Percentiles rank a stretch among this genome's conserved stretches.
These are phyloP conservation scores for Microcebus jonahi DNA, from an alignment of 2,113 vertebrate genomes.

Conservation along the genomic window DNA sequence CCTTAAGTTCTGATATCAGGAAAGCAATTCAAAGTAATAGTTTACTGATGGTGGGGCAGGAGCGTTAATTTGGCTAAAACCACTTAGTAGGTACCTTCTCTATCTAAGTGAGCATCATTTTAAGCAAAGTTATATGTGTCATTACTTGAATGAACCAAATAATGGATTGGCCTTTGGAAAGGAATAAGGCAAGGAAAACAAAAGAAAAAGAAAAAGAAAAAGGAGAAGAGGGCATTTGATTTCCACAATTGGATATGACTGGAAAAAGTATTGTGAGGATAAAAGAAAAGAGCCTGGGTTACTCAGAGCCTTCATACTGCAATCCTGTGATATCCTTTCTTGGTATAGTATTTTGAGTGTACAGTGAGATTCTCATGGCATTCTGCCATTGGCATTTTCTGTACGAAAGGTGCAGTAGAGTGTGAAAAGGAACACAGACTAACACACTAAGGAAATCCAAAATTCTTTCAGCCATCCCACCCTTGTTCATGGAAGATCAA, in stretches of 20 bases:
- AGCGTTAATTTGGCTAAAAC: not conserved
- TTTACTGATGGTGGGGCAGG: not conserved
- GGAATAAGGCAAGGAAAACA: not conserved
- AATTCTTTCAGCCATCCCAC: not conserved
- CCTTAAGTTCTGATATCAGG: not conserved
- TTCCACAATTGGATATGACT: not conserved
- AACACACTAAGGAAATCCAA: not conserved
- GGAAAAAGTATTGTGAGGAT: not conserved
- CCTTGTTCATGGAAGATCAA: not conserved
- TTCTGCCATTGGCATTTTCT: not conserved
- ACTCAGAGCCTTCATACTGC: not conserved
- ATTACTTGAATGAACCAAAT: not conserved
- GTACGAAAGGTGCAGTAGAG: not conserved
- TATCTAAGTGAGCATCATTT: not conserved
- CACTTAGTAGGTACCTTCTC: not conserved
- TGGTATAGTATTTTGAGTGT: not conserved
- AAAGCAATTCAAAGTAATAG: not conserved
- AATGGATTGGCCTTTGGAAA: not conserved
- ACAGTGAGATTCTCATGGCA: not conserved
- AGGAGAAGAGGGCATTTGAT: conserved; percentile 1
- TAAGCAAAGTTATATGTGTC: not conserved
- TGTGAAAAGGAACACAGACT: not conserved
- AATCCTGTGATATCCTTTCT: not conserved
- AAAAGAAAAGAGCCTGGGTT: not conserved
- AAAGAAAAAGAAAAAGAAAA: conserved; percentile 23